phyloP scores from a whole-genome alignment of 1,140 invertebrate genomes.

The Trichomalopsis sarcophagae region DNA sequence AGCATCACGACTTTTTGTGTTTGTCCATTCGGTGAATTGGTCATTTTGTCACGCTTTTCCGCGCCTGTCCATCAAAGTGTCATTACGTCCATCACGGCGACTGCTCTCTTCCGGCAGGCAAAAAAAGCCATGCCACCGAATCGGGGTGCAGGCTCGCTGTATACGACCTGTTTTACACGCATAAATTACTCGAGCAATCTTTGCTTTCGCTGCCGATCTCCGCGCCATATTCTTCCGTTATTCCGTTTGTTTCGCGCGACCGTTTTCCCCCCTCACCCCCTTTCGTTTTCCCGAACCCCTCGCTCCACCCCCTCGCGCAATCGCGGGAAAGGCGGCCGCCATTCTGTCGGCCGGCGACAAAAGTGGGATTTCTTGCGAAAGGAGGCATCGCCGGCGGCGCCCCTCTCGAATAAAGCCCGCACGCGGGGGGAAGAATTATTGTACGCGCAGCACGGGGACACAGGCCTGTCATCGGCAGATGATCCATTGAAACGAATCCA shows the following conservation, averaged over 20 bases:
- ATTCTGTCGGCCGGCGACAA: constrained; percentile 61
- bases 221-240: constrained; percentile 4
- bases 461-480: constrained; percentile 61
- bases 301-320: constrained; percentile 40
- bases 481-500: constrained; percentile 64
- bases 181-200: too few species aligned
- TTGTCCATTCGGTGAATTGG: not conserved
- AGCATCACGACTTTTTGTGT: not conserved
- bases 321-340: constrained; percentile 45
- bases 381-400: constrained; percentile 40
- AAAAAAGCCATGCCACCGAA: too few species aligned
- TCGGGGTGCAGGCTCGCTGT: too few species aligned
- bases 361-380: constrained; percentile 61
- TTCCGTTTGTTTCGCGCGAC: constrained; percentile 11
- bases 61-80: constrained; percentile 17
- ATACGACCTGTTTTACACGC: too few species aligned
- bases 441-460: constrained; percentile 37
- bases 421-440: constrained; percentile 5
- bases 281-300: constrained; percentile 38
- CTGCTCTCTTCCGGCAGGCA: not conserved
- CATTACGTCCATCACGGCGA: not conserved
- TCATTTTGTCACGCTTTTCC: constrained; percentile 2
- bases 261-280: constrained; percentile 1
- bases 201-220: not conserved
- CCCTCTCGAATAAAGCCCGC: constrained; percentile 53